Base-by-base conservation (phyloP, 2,113 vertebrate genomes). In the Cyanoramphus novaezelandiae region DNA sequence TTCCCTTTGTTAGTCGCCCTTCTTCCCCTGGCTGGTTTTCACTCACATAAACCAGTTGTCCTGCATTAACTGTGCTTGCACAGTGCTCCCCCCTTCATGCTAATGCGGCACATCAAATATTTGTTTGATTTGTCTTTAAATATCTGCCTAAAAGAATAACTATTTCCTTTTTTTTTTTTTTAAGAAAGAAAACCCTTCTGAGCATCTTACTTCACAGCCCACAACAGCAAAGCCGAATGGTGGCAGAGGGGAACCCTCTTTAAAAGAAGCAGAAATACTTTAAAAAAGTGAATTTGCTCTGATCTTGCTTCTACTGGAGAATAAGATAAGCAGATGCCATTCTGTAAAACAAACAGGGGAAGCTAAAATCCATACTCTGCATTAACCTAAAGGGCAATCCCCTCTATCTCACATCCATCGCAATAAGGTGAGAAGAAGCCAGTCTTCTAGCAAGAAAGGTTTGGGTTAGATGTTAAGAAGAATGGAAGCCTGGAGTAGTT, bases 121-220 rank as follows among this genome's bases (percentile, higher is more conserved):
- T 91, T 75, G 76, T 53, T 64, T 47, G 53, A 6, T 88, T 94
- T 96, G 76, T 78, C 59, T 94, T 90, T 69, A 52, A 91, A 46
- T 79, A 81, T 23, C 85, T 84, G 21, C 75, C 43, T 28, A 64
- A 72, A 49, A 71, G 79, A 91, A 59, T 75, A 86, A 68, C 52
- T 11, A 17, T 65, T 95, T 78, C 75, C 72, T 47, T 90, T 78
- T 59, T n/a, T 44, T 44, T 43, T 5, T n/a, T 25, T 24, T 16
- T 4, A 6, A 41, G 28, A 29, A 0, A 15, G 16, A 28, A 37
- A 49, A 44, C 11, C 0, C 25, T 25, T 24, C 43, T 11, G 29
- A 68, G 44, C 49, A 28, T 72, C 90, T 90, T 46, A 33, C 25
- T 65, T 74, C 33, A 6, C 4, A 2, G 37, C 4, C 59, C 52